A percentile compares a stretch with the other conserved stretches of the same genome.
Conservation (phyloP, 1,140 invertebrate species). For the Solen grandis region DNA sequence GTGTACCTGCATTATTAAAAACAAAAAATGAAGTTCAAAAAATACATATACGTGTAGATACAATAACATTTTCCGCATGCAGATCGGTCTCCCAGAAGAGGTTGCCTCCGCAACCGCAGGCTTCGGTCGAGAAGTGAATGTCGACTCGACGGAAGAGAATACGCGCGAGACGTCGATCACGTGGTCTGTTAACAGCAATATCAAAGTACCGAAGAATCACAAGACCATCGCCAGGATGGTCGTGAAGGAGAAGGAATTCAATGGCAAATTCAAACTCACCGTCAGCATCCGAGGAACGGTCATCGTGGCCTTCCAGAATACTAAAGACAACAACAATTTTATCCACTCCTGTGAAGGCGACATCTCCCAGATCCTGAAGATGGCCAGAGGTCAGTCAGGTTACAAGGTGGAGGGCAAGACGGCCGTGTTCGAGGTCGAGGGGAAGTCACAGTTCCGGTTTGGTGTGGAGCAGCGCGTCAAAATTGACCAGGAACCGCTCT, state of each 20-base stretch:
- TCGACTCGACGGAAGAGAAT: constrained; percentile 80
- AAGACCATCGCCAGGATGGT: constrained; percentile 80
- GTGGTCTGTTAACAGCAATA: constrained; percentile 82
- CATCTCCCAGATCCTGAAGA: constrained; percentile 75
- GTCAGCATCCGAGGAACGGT: constrained; percentile 79
- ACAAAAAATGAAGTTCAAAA: too few species aligned
- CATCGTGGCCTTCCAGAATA: constrained; percentile 78
- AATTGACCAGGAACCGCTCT: constrained; percentile 69
- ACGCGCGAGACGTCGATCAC: constrained; percentile 79
- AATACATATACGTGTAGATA: too few species aligned
- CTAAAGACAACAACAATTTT: constrained; percentile 79
- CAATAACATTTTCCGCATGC: too few species aligned
- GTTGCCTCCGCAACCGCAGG: constrained; percentile 80
- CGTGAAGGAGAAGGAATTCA: constrained; percentile 81
- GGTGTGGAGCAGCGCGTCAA: constrained; percentile 79
- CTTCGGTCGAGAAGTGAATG: constrained; percentile 82
- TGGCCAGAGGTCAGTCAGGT: constrained; percentile 60
- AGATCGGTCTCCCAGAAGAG: constrained; percentile 80
- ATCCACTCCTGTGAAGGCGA: constrained; percentile 78
- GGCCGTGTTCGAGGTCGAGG: constrained; percentile 73
- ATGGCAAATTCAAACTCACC: constrained; percentile 78
- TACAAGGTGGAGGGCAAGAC: constrained; percentile 69
- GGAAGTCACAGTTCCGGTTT: constrained; percentile 77
- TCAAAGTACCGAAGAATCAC: constrained; percentile 79
- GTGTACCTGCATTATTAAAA: too few species aligned